Percentiles rank a stretch among this genome's conserved stretches.
These are phyloP conservation scores for Polypterus bichir DNA, from an alignment of 2,113 vertebrate species.

Conservation along the genomic window DNA sequence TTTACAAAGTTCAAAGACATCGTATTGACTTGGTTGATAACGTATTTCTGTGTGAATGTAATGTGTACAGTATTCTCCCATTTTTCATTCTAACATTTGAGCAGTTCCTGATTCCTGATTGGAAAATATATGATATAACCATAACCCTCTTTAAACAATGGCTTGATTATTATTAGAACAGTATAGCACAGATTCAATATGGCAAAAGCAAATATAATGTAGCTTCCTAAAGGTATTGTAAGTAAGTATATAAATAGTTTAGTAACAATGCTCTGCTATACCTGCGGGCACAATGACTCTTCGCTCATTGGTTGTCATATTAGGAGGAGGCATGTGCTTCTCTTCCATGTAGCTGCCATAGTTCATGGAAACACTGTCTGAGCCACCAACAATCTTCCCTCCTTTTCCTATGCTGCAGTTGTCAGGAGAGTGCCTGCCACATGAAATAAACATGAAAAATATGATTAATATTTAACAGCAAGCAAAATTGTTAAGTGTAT, in stretches of 20 bases:
- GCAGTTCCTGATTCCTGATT: no score
- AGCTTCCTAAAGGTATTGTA: no score
- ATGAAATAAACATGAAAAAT: constrained; percentile 17
- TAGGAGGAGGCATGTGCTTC: constrained; percentile 67
- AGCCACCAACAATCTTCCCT: constrained; percentile 58
- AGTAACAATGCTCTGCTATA: constrained; percentile 24
- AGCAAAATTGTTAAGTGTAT: constrained; percentile 6
- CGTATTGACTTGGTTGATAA: no score
- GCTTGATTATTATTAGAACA: constrained; percentile 2
- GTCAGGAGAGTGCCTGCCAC: constrained; percentile 62
- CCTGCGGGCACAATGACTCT: constrained; percentile 79
- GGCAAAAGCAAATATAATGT: no score
- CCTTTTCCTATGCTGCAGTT: constrained; percentile 63
- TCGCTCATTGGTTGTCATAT: constrained; percentile 72
- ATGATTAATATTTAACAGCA: background rate
- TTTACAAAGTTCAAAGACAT: no score
- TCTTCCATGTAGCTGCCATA: constrained; percentile 75
- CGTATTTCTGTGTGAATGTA: no score
- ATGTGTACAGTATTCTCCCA: no score
- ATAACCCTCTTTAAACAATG: constrained; percentile 7
- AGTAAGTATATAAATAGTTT: no score
- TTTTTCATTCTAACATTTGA: no score
- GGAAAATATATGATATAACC: no score
- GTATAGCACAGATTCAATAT: no score
- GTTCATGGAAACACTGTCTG: constrained; percentile 54